Evolutionary conservation across 2,888 invertebrate genomes (phyloP), one percentile per base, ranked within the genome.

Genomic region (Leptura quadrifasciata): DNA sequence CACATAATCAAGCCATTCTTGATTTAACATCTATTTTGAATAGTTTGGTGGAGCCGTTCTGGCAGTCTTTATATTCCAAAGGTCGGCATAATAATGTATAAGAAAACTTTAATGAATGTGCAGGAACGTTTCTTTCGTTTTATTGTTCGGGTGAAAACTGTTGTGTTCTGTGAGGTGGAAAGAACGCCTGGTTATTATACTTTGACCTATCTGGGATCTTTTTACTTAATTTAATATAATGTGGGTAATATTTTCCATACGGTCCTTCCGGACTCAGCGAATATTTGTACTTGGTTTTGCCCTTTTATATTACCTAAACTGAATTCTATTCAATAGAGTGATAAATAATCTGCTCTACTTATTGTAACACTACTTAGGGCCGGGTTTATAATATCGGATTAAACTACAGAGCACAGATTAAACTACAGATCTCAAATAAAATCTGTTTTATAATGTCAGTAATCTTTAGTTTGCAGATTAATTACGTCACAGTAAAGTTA

Each of bases 1-100:
- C 69, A 63, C 72, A 72, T 81, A 82, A 81, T 80, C 79, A 81
- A 80, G 76, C 61, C 77, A 67, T 79, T 71, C 24, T 73, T 54
- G 73, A 60, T 27, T 61, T 61, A 31, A 31, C 27, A 17, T 61
- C 31, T 61, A 61, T 17, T 31, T 61, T 17, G 27, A 61, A 61
- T 60, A 17, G 27, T 47, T 58, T 58, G 27, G 21, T 27, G 21
- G 6, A 24, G 58, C 21, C 27, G 8, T 58, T 27, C 24, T 27
- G 6, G 21, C 27, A n/a, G 15, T 58, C 58, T 24, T 21, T 58
- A 24, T 24, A 58, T 58, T 24, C 21, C 24, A 24, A 27, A 58
- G 58, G 58, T n/a, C 24, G 58, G 15, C 27, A n/a, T 58, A 58
- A 58, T 27, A 58, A 27, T 58, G 58, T 58, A 27, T 58, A 58